Evolutionary conservation across 2,113 vertebrate genomes (phyloP), one percentile per base, ranked within the genome.

Genomic region (Brienomyrus longianalis): DNA sequence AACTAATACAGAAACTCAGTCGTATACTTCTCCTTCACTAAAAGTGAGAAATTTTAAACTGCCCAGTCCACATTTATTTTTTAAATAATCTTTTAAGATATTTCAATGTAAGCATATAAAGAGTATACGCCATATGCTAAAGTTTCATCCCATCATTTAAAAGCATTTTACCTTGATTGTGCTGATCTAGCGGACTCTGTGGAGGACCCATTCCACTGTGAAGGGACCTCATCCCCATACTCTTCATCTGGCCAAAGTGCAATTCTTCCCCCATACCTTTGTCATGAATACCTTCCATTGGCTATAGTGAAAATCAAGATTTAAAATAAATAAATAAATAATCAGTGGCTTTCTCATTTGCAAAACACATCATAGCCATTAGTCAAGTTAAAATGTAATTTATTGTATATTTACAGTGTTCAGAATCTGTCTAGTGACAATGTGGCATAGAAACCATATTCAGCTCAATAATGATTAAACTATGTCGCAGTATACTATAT

Each of bases 151-250:
- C 74, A 43, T 80, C 35, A 43, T 80, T 43, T 39, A 43, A 43
- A 84, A 84, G 21, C 23, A 45, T 47, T 45, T 90, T 95, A 99
- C 98, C 98, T 98, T 99, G 98, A 93, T 97, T 98, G 94, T 98
- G 98, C 86, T 99, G 98, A 93, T 99, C 98, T 97, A 99, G 97
- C 0, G 98, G 98, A 93, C 98, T 99, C 94, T 99, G 98, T 48
- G 98, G 98, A 66, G 98, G 98, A 11, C 97, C 98, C 98, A 99
- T 99, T 91, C 98, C 98, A 56, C 98, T 97, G 90, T 98, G 98
- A 83, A 98, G 96, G 21, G 98, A 96, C 90, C 98, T 95, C 97
- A 99, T 98, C 15, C 96, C 93, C 3, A 97, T 94, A 45, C 95
- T 96, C 95, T 99, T 99, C 97, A 99, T 97, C 92, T 98, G 96